Percentiles rank a stretch among this genome's conserved stretches.
Conservation (phyloP, 1,140 invertebrate species). For the Colletes latitarsis region DNA sequence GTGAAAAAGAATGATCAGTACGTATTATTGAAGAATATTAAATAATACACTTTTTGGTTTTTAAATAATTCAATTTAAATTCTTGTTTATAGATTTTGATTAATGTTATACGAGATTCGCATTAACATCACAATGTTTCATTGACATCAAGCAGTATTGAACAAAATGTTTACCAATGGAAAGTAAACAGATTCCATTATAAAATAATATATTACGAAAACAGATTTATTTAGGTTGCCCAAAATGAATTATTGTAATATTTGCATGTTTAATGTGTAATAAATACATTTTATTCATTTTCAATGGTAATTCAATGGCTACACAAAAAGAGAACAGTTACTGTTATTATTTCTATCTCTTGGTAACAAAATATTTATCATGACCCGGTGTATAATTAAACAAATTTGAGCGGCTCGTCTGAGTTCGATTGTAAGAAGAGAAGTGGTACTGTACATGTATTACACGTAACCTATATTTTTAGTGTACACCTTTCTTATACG, state of each 20-base stretch:
- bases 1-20: slow-evolving; percentile 82
- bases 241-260: slow-evolving; percentile 42
- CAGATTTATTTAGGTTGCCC: slow-evolving; percentile 28
- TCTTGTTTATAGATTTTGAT: slow-evolving; percentile 10
- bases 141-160: slow-evolving; percentile 34
- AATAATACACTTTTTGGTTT: neutral
- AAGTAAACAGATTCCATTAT: slow-evolving; percentile 35
- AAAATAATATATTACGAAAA: slow-evolving; percentile 42
- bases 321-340: no score
- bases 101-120: slow-evolving; percentile 3
- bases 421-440: no score
- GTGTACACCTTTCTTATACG: no score
- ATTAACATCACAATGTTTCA: slow-evolving; percentile 7
- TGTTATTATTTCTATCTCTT: no score
- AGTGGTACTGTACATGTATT: no score
- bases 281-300: slow-evolving; percentile 53
- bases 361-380: no score
- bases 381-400: no score
- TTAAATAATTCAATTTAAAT: neutral
- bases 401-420: no score
- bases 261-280: slow-evolving; percentile 51
- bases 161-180: slow-evolving; percentile 14
- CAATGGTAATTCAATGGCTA: slow-evolving; percentile 21
- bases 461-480: no score
- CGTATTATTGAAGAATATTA: neutral